A percentile compares a stretch with the other conserved stretches of the same genome.
Conservation (phyloP, 2,888 invertebrate genomes). For the Barypeithes pellucidus region DNA sequence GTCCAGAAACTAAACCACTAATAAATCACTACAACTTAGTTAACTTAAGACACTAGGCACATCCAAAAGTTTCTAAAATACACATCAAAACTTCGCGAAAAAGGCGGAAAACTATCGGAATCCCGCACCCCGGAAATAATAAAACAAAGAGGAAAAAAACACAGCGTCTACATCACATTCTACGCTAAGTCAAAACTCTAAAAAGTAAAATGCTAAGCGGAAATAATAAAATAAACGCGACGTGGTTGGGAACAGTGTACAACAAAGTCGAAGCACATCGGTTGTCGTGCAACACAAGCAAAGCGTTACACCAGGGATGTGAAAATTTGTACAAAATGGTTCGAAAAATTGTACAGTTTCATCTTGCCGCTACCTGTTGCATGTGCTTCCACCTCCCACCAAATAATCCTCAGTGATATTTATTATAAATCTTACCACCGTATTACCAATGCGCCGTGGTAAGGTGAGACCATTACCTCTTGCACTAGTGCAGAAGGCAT, state of each 20-base stretch:
- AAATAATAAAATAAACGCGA: slow-evolving; percentile 45
- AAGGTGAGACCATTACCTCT: too few relatives aligned
- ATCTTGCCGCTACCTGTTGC: not conserved
- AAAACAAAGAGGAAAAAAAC: not conserved
- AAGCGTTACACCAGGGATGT: slow-evolving; percentile 20
- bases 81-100: slow-evolving; percentile 15
- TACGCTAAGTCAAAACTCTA: slow-evolving; percentile 27
- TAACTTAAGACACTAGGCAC: slow-evolving; percentile 1
- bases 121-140: slow-evolving; percentile 11
- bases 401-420: too few relatives aligned
- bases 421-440: too few relatives aligned
- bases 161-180: slow-evolving; percentile 22
- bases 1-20: slow-evolving; percentile 28
- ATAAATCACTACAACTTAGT: slow-evolving; percentile 13
- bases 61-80: slow-evolving; percentile 9
- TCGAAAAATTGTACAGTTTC: not conserved
- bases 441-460: too few relatives aligned
- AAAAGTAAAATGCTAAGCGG: slow-evolving; percentile 25
- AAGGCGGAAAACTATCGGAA: not conserved
- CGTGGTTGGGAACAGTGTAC: slow-evolving; percentile 28
- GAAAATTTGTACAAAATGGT: slow-evolving; percentile 24
- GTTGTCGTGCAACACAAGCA: slow-evolving; percentile 16
- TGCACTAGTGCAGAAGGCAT: too few relatives aligned
- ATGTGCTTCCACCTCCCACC: too few relatives aligned
- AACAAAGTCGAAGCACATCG: slow-evolving; percentile 32